Evolutionary conservation across 2,113 vertebrate genomes (phyloP), one percentile per base, ranked within the genome.

Genomic region (Leptosomus discolor): DNA sequence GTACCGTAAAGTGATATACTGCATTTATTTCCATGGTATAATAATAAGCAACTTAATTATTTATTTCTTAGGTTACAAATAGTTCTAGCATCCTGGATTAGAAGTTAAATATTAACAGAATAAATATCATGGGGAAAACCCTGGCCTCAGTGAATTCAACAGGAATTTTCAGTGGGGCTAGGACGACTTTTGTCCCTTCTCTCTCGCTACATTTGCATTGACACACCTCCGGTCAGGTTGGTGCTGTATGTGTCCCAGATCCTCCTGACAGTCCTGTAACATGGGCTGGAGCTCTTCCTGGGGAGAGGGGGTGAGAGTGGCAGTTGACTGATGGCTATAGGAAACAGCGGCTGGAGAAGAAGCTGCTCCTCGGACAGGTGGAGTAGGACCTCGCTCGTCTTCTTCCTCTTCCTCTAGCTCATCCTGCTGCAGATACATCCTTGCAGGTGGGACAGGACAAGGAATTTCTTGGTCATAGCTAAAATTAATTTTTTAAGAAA

Each of bases 321-420:
- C 99, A 21, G 99, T 99, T 89, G 99, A 99, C 96, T 99, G 99
- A 96, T 99, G 99, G 92, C 99, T 99, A 53, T 99, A 99, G 80
- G 99, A 99, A 63, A 99, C 99, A 4, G 99, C 99, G 3, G 99
- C 99, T 26, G 99, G 99, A 57, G 99, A 99, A 26, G 99, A 99
- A 53, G 99, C 99, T 24, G 99, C 99, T 60, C 99, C 99, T 43
- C 99, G 98, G 21, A 99, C 97, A 8, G 99, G 99, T 16, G 99
- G 99, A 5, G 99, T 99, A 75, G 99, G 99, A 22, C 99, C 99
- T 92, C 99, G 97, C 91, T 99, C 99, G 94, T 99, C 98, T 92
- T 98, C 98, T 61, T 98, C 99, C 75, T 98, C 98, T 95, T 98
- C 98, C 97, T 99, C 99, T 68, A 99, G 98, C 81, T 99, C 99